Conservation (phyloP, 2,888 invertebrate genomes). For the Ochropleura leucogaster region DNA sequence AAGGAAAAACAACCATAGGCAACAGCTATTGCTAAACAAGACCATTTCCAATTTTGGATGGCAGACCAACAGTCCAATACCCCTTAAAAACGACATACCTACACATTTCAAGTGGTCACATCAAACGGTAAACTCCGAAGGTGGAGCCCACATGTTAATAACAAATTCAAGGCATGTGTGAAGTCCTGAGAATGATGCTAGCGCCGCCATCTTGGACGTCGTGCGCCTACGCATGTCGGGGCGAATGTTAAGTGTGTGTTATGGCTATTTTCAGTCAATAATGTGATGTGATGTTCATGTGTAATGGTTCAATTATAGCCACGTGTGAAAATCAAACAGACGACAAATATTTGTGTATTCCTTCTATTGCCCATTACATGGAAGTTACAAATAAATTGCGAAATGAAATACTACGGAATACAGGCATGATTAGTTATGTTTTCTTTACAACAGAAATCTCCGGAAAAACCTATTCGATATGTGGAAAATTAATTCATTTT, state of each 20-base stretch:
- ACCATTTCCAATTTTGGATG: slow-evolving; percentile 4
- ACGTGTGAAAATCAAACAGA: background rate
- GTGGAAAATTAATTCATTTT: too few relatives aligned
- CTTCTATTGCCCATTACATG: background rate
- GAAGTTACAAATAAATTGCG: too few relatives aligned
- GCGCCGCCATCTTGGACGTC: slow-evolving; percentile 53
- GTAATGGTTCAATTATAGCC: slow-evolving; percentile 6
- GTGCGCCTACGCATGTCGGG: slow-evolving; percentile 49
- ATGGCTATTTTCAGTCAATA: slow-evolving; percentile 43
- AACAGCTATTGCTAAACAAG: background rate
- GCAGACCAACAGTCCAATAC: slow-evolving; percentile 12
- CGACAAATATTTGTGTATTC: background rate
- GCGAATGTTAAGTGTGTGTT: slow-evolving; percentile 54
- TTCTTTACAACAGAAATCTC: too few relatives aligned
- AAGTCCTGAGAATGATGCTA: slow-evolving; percentile 59
- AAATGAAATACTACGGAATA: too few relatives aligned
- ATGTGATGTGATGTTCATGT: slow-evolving; percentile 12
- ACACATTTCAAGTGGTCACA: slow-evolving; percentile 54
- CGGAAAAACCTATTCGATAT: too few relatives aligned
- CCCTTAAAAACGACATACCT: slow-evolving; percentile 40
- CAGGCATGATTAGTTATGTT: too few relatives aligned
- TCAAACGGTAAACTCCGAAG: slow-evolving; percentile 57
- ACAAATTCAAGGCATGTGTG: slow-evolving; percentile 59
- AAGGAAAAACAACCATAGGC: too few relatives aligned
- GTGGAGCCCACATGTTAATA: slow-evolving; percentile 58